Conservation (phyloP, 2,888 invertebrate genomes). For the Melieria picta region DNA sequence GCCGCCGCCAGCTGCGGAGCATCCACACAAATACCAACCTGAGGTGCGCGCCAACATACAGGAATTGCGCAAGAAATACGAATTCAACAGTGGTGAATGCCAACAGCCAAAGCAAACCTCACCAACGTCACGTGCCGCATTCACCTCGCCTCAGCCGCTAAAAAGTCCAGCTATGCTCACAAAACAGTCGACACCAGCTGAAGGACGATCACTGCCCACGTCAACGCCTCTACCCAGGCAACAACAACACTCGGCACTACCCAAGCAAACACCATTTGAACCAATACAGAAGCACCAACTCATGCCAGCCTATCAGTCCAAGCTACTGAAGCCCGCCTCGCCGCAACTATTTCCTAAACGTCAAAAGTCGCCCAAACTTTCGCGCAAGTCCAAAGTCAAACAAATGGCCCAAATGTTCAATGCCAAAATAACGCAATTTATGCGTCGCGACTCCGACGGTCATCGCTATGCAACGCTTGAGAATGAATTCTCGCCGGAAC, state of each 20-base stretch:
- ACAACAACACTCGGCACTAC: too few species aligned
- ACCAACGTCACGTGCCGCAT: background rate
- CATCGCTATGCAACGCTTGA: slow-evolving; percentile 46
- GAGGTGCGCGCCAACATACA: slow-evolving; percentile 39
- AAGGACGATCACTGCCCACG: too few species aligned
- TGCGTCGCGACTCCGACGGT: slow-evolving; percentile 44
- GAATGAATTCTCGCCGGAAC: slow-evolving; percentile 40
- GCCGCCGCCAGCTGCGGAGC: slow-evolving; percentile 27
- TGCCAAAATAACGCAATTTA: slow-evolving; percentile 54
- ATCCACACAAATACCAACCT: slow-evolving; percentile 22
- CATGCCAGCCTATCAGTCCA: background rate
- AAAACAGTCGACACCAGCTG: too few species aligned
- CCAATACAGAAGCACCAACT: too few species aligned
- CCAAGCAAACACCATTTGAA: too few species aligned
- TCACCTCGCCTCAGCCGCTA: too few species aligned
- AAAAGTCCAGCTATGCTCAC: too few species aligned
- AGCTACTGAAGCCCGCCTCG: too few species aligned
- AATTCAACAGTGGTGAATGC: slow-evolving; percentile 30
- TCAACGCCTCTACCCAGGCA: too few species aligned
- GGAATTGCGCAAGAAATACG: slow-evolving; percentile 56
- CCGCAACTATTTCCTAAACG: slow-evolving; percentile 5
- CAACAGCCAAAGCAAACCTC: background rate
- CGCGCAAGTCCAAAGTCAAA: slow-evolving; percentile 51
- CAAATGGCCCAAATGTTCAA: slow-evolving; percentile 61
- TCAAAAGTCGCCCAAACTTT: slow-evolving; percentile 40